Evolutionary conservation across 2,797 vertebrate species (phyloP).

Genomic region (Hydrophis major): DNA sequence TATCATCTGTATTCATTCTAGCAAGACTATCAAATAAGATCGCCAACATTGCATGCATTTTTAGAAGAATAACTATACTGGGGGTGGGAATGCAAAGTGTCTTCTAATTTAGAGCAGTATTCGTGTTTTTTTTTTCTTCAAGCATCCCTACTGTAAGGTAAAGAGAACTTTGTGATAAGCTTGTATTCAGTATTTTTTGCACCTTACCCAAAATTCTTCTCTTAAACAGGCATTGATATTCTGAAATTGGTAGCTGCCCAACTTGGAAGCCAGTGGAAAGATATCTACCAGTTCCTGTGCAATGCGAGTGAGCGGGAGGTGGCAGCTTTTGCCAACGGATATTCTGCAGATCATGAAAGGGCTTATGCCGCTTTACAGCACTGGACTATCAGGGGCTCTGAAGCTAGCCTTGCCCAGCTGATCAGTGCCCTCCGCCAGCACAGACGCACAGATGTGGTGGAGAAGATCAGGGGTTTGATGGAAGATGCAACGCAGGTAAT

Average conservation of each 20-base stretch:
- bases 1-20: not conserved
- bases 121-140: not conserved
- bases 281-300: constrained; percentile 91
- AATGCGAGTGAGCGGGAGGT: constrained; percentile 90
- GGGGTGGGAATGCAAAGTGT: not conserved
- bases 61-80: not conserved
- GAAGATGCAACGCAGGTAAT: constrained; percentile 91
- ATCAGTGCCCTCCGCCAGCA: constrained; percentile 93
- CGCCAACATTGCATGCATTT: not conserved
- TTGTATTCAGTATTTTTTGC: not conserved
- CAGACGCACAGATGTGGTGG: constrained; percentile 91
- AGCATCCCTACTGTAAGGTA: not conserved
- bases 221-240: constrained; percentile 88
- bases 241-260: constrained; percentile 92
- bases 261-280: constrained; percentile 93
- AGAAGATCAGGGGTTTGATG: constrained; percentile 94
- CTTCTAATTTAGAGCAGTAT: not conserved
- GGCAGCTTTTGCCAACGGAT: constrained; percentile 88
- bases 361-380: constrained; percentile 93
- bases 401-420: constrained; percentile 93
- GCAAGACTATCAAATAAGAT: not conserved
- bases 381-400: constrained; percentile 91
- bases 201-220: constrained; percentile 16
- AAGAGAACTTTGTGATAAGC: not conserved
- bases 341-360: constrained; percentile 85